Conservation (phyloP, 1,140 invertebrate genomes). For the Ceratina calcarata region DNA sequence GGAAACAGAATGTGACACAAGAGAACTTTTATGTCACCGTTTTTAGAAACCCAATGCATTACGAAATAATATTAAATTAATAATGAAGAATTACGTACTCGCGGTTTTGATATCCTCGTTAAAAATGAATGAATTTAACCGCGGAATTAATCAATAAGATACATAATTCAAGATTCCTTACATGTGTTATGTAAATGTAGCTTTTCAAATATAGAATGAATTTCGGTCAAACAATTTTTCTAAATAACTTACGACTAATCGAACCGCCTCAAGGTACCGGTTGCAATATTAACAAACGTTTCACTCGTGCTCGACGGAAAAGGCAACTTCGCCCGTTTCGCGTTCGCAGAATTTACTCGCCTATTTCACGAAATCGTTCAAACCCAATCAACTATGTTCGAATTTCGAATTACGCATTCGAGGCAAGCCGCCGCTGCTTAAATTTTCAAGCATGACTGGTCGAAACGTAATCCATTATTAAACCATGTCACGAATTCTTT, state of each 20-base stretch:
- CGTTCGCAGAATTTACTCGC: neutral
- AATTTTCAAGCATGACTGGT: neutral
- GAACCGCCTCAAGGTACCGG: neutral
- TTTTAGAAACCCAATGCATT: neutral
- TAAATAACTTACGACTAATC: constrained; percentile 2
- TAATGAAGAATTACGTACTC: too few species aligned
- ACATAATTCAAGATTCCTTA: neutral
- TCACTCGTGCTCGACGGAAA: neutral
- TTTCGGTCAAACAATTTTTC: neutral
- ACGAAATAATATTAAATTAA: too few species aligned
- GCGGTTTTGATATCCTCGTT: too few species aligned
- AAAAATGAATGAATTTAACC: too few species aligned
- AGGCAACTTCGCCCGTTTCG: neutral
- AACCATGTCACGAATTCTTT: neutral
- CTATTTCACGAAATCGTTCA: neutral
- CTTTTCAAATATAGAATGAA: too few species aligned
- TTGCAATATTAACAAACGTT: constrained; percentile 16
- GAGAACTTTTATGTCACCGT: neutral
- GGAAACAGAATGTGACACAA: too few species aligned
- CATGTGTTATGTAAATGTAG: too few species aligned
- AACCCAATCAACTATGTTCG: neutral
- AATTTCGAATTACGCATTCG: constrained; percentile 14
- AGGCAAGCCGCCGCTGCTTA: neutral
- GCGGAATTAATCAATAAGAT: neutral
- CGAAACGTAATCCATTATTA: neutral